Evolutionary conservation across 2,797 vertebrate genomes (phyloP), one percentile per base, ranked within the genome.

Genomic region (Nasua narica): DNA sequence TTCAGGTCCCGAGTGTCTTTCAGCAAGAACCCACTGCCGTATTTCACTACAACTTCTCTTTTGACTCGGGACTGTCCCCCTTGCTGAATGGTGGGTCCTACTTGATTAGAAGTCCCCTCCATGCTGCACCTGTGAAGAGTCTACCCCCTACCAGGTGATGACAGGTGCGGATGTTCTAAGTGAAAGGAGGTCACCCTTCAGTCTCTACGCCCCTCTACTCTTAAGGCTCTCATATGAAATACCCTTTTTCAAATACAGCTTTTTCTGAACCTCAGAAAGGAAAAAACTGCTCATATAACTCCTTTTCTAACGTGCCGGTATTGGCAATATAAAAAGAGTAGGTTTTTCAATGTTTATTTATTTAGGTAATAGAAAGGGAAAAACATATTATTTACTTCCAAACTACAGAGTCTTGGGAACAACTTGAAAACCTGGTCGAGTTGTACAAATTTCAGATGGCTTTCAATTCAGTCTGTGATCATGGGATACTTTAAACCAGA

Each of bases 341-440:
- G 52, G 48, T 62, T 81, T 92, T 79, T 90, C 48, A 87, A 52
- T 69, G 16, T 25, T 78, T 48, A 5, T 67, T 58, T 88, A 40
- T 89, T 93, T 60, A 78, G 78, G 40, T 65, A 58, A 76, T 14
- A 82, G 35, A 62, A 77, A 84, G 29, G 21, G 8, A 25, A 58
- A 67, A 35, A 27, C 46, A 37, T 2, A 23, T 88, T 4, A n/a
- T 88, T 94, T 76, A 37, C 4, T 70, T 95, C 46, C 23, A 82
- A 93, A 76, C 19, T 37, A 76, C 8, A 83, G 27, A 65, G 14
- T 84, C 93, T 94, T 85, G 62, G 78, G 82, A 96, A 70, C 54
- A 70, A 62, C 27, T 78, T 74, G 77, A 92, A 96, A 96, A 84
- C 35, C 46, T 60, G 46, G 69, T 76, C 50, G 90, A 87, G 74